A percentile compares a stretch with the other conserved stretches of the same genome.
Evolutionary conservation across 2,797 vertebrate species (phyloP).

Genomic region (Cryptoprocta ferox): DNA sequence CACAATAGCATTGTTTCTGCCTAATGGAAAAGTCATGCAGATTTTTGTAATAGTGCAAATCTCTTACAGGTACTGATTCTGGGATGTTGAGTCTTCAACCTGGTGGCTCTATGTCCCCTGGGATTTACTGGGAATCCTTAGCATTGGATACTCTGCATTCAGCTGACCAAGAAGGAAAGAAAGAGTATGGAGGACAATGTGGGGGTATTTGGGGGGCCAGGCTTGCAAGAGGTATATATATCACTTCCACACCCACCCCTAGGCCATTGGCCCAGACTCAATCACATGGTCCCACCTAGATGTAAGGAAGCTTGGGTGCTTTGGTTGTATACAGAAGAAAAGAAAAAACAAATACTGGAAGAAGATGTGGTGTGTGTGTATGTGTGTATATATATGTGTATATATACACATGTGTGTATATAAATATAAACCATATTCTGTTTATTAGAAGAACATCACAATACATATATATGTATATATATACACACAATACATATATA

Average conservation of each 20-base stretch:
- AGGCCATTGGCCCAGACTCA: neutral
- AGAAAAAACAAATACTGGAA: neutral
- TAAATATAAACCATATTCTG: no score
- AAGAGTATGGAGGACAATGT: neutral
- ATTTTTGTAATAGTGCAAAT: neutral
- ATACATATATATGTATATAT: no score
- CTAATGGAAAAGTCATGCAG: neutral
- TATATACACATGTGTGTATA: no score
- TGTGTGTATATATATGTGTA: no score
- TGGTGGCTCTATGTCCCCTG: neutral
- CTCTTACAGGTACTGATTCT: neutral
- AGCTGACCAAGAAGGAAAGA: neutral
- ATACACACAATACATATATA: no score
- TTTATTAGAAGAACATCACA: no score
- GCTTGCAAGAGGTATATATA: neutral
- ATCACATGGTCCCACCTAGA: neutral
- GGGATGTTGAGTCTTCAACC: neutral
- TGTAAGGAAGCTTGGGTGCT: neutral
- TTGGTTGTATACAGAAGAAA: neutral
- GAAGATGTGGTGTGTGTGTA: no score
- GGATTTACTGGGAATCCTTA: neutral
- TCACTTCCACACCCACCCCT: neutral
- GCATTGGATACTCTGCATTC: neutral
- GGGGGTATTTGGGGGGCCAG: neutral
- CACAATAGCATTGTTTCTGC: neutral